Percentiles rank a stretch among this genome's conserved stretches.
These are phyloP conservation scores for Tenodera sinensis DNA, from an alignment of 2,888 invertebrate genomes.

Conservation along the genomic window DNA sequence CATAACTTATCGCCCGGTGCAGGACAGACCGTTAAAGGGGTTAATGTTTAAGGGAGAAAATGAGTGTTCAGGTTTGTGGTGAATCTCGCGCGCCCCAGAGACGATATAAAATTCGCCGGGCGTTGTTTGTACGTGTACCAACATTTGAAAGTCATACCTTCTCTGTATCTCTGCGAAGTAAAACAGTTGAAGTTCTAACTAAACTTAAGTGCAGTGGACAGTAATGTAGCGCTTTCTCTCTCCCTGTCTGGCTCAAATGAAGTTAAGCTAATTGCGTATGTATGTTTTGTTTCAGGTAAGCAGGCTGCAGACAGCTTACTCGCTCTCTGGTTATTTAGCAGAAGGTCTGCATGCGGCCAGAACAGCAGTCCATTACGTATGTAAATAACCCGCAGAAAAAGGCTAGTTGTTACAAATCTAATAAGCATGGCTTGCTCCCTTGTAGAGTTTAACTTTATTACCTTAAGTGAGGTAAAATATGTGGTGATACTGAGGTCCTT, in stretches of 20 bases:
- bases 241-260: neutral
- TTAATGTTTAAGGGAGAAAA: too few relatives aligned
- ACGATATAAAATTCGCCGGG: too few relatives aligned
- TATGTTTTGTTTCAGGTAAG: neutral
- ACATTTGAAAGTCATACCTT: too few relatives aligned
- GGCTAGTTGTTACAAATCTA: neutral
- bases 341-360: neutral
- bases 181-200: neutral
- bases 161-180: too few relatives aligned
- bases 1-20: too few relatives aligned
- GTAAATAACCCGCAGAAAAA: neutral
- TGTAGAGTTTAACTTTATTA: neutral
- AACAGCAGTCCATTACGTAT: neutral
- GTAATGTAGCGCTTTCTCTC: neutral
- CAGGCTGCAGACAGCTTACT: neutral
- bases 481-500: too few relatives aligned
- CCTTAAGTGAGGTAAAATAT: too few relatives aligned
- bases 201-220: neutral
- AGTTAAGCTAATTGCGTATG: neutral
- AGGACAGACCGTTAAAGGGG: too few relatives aligned
- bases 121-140: too few relatives aligned
- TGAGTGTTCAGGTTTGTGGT: too few relatives aligned
- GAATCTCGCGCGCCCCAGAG: too few relatives aligned
- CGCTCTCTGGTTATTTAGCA: neutral
- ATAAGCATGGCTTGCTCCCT: neutral